Evolutionary conservation across 2,797 vertebrate species (phyloP), one percentile per base, ranked within the genome.

Genomic region (Enteromius thamalakanensis): DNA sequence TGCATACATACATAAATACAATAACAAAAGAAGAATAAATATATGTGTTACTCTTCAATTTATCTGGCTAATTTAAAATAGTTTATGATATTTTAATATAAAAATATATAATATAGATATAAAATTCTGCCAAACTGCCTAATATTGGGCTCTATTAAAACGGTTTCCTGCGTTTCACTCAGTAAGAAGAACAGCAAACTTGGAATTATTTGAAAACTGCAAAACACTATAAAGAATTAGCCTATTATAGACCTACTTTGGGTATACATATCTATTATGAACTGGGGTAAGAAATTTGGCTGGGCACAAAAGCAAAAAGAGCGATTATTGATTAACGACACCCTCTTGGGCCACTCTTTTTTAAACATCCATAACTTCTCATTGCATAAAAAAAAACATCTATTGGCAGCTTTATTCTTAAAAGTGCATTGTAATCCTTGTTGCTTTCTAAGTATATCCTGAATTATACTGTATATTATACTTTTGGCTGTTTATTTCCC

Each of bases 401-500:
- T 26, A 26, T 26, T 62, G 23, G 11, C 23, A 26, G 11, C 12
- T 62, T 62, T 62, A 3, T 62, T 62, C 26, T 60, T 29, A 26
- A 26, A 6, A 62, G 58, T 60, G 12, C 26, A 62, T 29, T 62
- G 60, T 29, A 12, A 62, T 29, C 60, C 6, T 62, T 4, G 21
- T 55, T n/a, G 53, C n/a, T 23, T 62, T 62, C 29, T 6, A 29
- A 29, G 23, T 29, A 62, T 29, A 29, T 15, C 23, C 29, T 12
- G 14, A 62, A 62, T 62, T 15, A 62, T 7, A 62, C 37, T 26
- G 72, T 78, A 69, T 53, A 26, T 26, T 26, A 26, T 26, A 26
- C 72, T 69, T 79, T 49, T 75, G 51, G 62, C 72, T 75, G 83
- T 79, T 83, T 86, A 82, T 74, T 78, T 86, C 67, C 26, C 29